These are phyloP conservation scores for Cephus pygmeus DNA, from an alignment of 2,888 invertebrate species.

Conservation along the genomic window DNA sequence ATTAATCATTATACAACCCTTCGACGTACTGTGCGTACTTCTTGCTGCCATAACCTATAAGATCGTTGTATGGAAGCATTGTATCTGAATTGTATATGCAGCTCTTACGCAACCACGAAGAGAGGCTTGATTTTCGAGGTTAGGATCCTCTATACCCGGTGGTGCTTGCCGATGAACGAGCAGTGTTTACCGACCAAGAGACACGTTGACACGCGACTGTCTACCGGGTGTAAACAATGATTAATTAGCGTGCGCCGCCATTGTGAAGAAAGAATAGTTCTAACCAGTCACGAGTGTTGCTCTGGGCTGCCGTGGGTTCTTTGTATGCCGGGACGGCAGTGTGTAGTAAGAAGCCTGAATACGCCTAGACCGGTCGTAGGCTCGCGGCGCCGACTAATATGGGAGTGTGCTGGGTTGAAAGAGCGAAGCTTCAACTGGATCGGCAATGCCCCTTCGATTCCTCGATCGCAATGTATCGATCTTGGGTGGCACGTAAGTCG, in stretches of 20 bases:
- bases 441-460: slow-evolving; percentile 33
- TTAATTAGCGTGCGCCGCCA: slow-evolving; percentile 51
- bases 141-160: not conserved
- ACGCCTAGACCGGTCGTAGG: slow-evolving; percentile 56
- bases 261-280: slow-evolving; percentile 32
- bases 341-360: slow-evolving; percentile 32
- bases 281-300: slow-evolving; percentile 27
- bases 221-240: slow-evolving; percentile 47
- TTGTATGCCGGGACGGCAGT: slow-evolving; percentile 36
- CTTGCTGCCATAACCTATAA: not conserved
- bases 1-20: not conserved
- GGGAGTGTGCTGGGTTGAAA: slow-evolving; percentile 37
- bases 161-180: not conserved
- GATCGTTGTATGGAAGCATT: not conserved
- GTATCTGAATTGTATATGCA: not conserved
- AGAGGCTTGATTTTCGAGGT: not conserved
- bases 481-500: not conserved
- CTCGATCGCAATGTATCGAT: not conserved
- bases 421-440: slow-evolving; percentile 54
- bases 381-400: slow-evolving; percentile 43
- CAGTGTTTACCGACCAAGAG: slow-evolving; percentile 30
- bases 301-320: slow-evolving; percentile 12
- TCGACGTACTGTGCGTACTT: not conserved
- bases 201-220: slow-evolving; percentile 28
- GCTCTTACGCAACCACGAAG: not conserved